phyloP scores from a whole-genome alignment of 2,888 invertebrate genomes.

The Phytoseiulus persimilis region DNA sequence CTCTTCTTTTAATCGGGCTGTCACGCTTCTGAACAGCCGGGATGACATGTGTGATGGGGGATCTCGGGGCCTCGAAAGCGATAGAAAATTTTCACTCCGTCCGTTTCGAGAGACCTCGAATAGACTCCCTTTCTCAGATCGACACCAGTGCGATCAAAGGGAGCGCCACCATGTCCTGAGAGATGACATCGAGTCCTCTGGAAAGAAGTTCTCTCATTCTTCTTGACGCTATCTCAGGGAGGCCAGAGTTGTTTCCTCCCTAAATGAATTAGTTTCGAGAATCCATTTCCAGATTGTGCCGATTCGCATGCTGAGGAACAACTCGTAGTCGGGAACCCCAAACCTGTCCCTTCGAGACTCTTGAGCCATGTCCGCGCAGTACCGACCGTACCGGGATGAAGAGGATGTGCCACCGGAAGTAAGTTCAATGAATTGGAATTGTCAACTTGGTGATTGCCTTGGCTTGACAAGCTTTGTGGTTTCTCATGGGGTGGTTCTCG shows the following conservation, averaged over 20 bases:
- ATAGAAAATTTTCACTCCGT: too few species aligned
- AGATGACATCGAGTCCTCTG: background rate
- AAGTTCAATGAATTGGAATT: background rate
- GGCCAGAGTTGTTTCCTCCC: background rate
- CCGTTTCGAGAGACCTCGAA: background rate
- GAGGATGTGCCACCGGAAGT: constrained; percentile 43
- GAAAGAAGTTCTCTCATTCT: background rate
- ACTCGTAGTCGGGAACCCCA: background rate
- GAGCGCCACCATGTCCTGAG: background rate
- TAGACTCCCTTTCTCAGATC: background rate
- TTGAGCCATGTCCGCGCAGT: constrained; percentile 44
- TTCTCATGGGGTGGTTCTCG: too few species aligned
- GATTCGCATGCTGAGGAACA: background rate
- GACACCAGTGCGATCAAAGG: background rate
- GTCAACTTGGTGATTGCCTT: too few species aligned
- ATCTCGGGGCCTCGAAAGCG: too few species aligned
- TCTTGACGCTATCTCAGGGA: background rate
- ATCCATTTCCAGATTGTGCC: background rate
- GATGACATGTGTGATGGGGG: background rate
- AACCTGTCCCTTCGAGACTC: background rate
- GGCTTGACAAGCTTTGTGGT: too few species aligned
- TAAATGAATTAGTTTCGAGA: background rate
- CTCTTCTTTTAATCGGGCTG: background rate
- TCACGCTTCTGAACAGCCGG: background rate
- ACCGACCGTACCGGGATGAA: constrained; percentile 45